These are phyloP conservation scores for Mycteria americana DNA, from an alignment of 2,797 vertebrate genomes.

Conservation along the genomic window DNA sequence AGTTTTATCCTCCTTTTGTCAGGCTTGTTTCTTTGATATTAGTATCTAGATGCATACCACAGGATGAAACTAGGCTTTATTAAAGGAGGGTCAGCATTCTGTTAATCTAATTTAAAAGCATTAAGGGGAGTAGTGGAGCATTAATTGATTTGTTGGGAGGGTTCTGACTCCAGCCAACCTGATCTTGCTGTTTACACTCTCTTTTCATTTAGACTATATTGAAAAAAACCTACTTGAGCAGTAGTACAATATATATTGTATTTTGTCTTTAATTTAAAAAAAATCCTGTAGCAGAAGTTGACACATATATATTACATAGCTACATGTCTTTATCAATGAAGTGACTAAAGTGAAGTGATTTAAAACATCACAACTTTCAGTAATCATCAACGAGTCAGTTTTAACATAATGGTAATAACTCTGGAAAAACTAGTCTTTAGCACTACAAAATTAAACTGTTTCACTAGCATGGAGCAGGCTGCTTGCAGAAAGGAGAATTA, in stretches of 20 bases:
- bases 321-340: background rate
- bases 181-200: constrained; percentile 7
- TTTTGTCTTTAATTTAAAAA: background rate
- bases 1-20: constrained; percentile 56
- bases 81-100: constrained; percentile 57
- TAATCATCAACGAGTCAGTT: background rate
- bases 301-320: background rate
- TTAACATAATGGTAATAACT: background rate
- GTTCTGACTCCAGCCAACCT: constrained; percentile 7
- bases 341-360: background rate
- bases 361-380: background rate
- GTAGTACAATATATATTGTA: background rate
- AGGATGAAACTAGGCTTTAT: constrained; percentile 7
- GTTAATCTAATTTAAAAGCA: constrained; percentile 65
- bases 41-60: constrained; percentile 60
- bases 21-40: constrained; percentile 63
- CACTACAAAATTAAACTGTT: background rate
- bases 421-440: background rate
- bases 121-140: constrained; percentile 47
- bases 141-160: constrained; percentile 62
- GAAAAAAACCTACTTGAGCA: background rate
- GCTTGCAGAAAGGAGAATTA: background rate
- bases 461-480: background rate
- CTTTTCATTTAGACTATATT: background rate
- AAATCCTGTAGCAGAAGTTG: background rate